Conservation (phyloP, 2,888 invertebrate genomes). For the Macaria notata region DNA sequence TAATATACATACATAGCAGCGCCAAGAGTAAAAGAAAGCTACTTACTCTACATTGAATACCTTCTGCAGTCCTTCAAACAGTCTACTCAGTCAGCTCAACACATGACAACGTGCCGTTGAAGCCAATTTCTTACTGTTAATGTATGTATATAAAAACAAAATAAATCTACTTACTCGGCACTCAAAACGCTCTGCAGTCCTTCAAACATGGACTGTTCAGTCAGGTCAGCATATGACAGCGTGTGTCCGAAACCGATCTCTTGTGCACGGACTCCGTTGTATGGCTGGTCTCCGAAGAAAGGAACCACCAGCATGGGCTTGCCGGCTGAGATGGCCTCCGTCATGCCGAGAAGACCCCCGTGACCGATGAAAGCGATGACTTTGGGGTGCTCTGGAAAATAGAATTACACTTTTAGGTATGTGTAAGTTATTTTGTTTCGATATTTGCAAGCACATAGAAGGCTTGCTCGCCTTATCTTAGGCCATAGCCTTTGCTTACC, state of each 20-base stretch:
- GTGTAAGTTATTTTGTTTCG: too few relatives aligned
- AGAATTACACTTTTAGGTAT: neutral
- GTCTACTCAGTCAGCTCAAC: too few relatives aligned
- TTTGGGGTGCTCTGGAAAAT: constrained; percentile 79
- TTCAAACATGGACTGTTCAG: constrained; percentile 74
- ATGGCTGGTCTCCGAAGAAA: constrained; percentile 84
- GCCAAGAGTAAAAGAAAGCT: too few relatives aligned
- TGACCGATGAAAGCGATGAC: constrained; percentile 83
- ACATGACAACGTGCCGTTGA: too few relatives aligned
- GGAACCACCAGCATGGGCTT: constrained; percentile 84
- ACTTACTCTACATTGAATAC: too few relatives aligned
- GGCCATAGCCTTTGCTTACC: too few relatives aligned
- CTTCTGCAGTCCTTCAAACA: too few relatives aligned
- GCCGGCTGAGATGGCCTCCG: constrained; percentile 83
- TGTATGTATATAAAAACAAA: too few relatives aligned
- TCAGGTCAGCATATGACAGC: constrained; percentile 72
- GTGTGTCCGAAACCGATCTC: constrained; percentile 77
- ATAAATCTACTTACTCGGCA: constrained; percentile 71
- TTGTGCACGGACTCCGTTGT: constrained; percentile 78
- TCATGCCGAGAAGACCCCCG: constrained; percentile 83
- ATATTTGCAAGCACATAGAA: too few relatives aligned
- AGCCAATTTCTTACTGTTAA: too few relatives aligned
- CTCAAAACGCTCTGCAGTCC: constrained; percentile 76
- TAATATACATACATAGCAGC: too few relatives aligned
- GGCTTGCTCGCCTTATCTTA: too few relatives aligned